Percentiles rank a stretch among this genome's conserved stretches.
phyloP scores from a whole-genome alignment of 2,113 vertebrate genomes.

The Chaetodon auriga region DNA sequence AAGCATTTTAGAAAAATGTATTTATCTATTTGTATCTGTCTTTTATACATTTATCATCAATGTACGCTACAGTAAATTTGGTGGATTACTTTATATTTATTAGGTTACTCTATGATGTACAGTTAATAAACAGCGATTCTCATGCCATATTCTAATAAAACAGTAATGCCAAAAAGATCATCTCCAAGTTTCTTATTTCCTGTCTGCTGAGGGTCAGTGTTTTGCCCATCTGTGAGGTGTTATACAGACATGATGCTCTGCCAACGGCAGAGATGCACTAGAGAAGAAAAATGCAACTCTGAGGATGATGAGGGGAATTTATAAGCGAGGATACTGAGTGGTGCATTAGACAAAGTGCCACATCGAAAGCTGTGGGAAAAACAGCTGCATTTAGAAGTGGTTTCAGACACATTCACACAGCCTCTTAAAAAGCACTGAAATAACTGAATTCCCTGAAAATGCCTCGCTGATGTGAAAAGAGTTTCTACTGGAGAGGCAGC shows the following conservation, averaged over 20 bases:
- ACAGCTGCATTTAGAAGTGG: constrained; percentile 67
- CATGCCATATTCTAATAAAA: constrained; percentile 86
- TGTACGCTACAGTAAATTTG: constrained; percentile 77
- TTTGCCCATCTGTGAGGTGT: constrained; percentile 20
- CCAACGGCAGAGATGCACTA: constrained; percentile 21
- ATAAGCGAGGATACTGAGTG: constrained; percentile 19
- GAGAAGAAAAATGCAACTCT: constrained; percentile 25
- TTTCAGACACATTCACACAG: constrained; percentile 36
- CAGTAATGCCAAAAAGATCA: constrained; percentile 53
- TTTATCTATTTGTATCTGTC: constrained; percentile 79
- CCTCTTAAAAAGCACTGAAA: constrained; percentile 47
- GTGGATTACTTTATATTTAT: constrained; percentile 81
- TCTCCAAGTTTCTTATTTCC: constrained; percentile 42
- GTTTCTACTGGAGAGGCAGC: constrained; percentile 43
- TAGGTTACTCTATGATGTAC: constrained; percentile 75
- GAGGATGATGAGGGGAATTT: constrained; percentile 22
- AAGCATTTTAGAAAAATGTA: constrained; percentile 73
- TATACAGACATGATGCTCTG: constrained; percentile 30
- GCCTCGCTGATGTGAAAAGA: constrained; percentile 32
- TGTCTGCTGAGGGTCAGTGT: constrained; percentile 16
- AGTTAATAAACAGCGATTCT: constrained; percentile 77
- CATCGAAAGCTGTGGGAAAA: constrained; percentile 33
- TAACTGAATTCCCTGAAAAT: constrained; percentile 43
- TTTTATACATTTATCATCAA: constrained; percentile 85
- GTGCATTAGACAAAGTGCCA: constrained; percentile 12